Percentiles rank a stretch among this genome's conserved stretches.
Conservation (phyloP, 2,888 invertebrate genomes). For the Leptopilina syphax region DNA sequence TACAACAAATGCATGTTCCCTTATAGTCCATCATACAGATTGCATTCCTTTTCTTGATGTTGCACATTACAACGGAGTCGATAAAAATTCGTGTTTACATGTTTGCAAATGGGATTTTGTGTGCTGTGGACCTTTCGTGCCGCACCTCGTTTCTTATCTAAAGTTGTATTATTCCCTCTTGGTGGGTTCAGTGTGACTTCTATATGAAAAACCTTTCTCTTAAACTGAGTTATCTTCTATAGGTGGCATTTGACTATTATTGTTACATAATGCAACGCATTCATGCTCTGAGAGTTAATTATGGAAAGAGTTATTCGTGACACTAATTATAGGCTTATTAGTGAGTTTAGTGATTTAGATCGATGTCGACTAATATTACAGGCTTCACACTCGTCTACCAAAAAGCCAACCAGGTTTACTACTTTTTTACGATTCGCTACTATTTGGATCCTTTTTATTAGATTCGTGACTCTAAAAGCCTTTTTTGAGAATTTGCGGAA, state of each 20-base stretch:
- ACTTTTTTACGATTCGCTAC: too few relatives aligned
- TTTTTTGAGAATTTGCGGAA: too few relatives aligned
- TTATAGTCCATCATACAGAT: constrained; percentile 6
- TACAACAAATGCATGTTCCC: background rate
- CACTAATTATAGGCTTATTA: too few relatives aligned
- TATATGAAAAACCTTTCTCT: constrained; percentile 34
- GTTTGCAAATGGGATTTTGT: constrained; percentile 5
- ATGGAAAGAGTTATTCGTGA: background rate
- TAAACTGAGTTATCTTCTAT: constrained; percentile 9
- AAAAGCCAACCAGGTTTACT: too few relatives aligned
- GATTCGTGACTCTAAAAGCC: too few relatives aligned
- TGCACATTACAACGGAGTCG: too few relatives aligned
- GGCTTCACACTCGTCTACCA: too few relatives aligned
- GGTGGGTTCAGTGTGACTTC: constrained; percentile 5
- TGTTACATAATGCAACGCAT: constrained; percentile 3
- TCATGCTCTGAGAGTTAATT: background rate
- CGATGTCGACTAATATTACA: too few relatives aligned
- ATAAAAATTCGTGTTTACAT: constrained; percentile 13
- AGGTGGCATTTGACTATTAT: constrained; percentile 17
- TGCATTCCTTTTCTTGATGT: background rate
- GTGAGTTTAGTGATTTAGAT: background rate
- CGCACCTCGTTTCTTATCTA: constrained; percentile 36
- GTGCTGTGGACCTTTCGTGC: constrained; percentile 25
- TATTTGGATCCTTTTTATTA: too few relatives aligned
- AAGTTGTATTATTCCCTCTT: background rate